Conservation (phyloP, 2,797 vertebrate genomes). For the Staurois parvus region DNA sequence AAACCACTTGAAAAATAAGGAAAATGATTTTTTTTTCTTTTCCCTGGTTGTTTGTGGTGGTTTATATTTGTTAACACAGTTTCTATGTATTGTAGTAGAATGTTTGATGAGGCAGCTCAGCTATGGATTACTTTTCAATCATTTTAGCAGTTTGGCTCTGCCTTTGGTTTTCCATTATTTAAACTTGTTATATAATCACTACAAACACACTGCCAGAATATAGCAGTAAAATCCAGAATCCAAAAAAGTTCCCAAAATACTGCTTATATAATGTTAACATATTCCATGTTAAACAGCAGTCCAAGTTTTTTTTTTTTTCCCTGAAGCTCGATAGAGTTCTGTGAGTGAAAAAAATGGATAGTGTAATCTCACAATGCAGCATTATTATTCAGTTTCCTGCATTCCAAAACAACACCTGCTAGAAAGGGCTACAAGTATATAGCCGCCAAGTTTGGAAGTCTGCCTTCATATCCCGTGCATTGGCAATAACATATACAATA, state of each 20-base stretch:
- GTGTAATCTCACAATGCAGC: slow-evolving; percentile 30
- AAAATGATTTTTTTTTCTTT: too few species aligned
- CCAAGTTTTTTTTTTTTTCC: slow-evolving; percentile 2
- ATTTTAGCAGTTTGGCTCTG: background rate
- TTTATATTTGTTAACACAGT: background rate
- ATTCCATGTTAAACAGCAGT: background rate
- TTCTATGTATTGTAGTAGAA: background rate
- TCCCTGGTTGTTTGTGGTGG: too few species aligned
- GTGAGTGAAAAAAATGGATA: slow-evolving; percentile 33
- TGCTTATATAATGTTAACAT: slow-evolving; percentile 9
- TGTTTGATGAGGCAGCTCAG: background rate
- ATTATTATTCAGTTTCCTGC: slow-evolving; percentile 53
- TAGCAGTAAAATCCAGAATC: background rate
- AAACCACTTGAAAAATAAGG: too few species aligned
- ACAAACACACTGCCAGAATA: background rate
- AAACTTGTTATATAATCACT: background rate
- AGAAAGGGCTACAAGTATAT: slow-evolving; percentile 41
- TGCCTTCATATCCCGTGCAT: slow-evolving; percentile 50
- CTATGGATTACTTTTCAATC: background rate
- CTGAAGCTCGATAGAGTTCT: slow-evolving; percentile 3
- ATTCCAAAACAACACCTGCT: slow-evolving; percentile 62
- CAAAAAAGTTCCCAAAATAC: slow-evolving; percentile 16
- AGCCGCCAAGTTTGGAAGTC: slow-evolving; percentile 54
- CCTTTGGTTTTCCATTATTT: background rate
- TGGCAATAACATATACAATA: slow-evolving; percentile 58